Conservation (phyloP, 2,888 invertebrate genomes). For the Catotricha subobsoleta region DNA sequence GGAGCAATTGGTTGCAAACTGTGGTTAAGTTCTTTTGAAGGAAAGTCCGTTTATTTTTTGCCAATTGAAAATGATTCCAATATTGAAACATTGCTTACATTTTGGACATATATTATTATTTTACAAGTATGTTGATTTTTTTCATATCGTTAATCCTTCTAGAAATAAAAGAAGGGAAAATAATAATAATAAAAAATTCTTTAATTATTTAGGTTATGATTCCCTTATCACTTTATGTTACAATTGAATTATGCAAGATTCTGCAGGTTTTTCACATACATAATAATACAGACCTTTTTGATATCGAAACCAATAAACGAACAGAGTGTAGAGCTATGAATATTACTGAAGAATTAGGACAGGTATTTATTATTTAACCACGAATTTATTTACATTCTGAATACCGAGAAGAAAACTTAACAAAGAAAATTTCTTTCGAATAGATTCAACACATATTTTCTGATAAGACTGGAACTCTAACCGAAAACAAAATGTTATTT, state of each 20-base stretch:
- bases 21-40: constrained; percentile 43
- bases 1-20: constrained; percentile 82
- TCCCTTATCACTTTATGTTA: constrained; percentile 89
- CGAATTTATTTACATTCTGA: too few species aligned
- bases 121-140: constrained; percentile 47
- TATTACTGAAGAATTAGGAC: constrained; percentile 93
- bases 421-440: constrained; percentile 11
- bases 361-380: constrained; percentile 33
- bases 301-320: constrained; percentile 60
- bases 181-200: constrained; percentile 6
- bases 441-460: constrained; percentile 77
- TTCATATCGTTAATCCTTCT: too few species aligned
- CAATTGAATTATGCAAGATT: constrained; percentile 89
- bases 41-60: constrained; percentile 47
- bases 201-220: constrained; percentile 62
- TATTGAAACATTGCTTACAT: constrained; percentile 66
- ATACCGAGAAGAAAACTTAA: constrained; percentile 14
- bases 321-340: constrained; percentile 87
- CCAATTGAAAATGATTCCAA: constrained; percentile 41
- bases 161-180: not conserved
- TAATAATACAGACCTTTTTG: constrained; percentile 73
- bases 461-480: constrained; percentile 94
- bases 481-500: constrained; percentile 96
- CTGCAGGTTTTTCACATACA: constrained; percentile 91
- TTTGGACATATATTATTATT: constrained; percentile 92